Evolutionary conservation across 2,113 vertebrate genomes (phyloP), one percentile per base, ranked within the genome.

Genomic region (Drymodes brunneopygia): DNA sequence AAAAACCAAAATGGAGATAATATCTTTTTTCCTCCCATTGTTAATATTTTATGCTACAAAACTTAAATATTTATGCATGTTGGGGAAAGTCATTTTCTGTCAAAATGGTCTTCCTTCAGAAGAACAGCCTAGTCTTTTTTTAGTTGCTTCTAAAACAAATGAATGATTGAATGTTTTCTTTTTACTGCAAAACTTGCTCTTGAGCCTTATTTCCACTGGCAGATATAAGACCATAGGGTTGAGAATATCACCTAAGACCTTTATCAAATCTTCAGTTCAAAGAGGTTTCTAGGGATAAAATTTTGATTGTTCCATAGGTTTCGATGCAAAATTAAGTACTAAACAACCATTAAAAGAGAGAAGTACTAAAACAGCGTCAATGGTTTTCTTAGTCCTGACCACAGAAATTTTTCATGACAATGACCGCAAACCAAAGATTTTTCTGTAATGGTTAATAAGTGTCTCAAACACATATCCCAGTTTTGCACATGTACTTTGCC

Each of bases 21-120:
- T 50, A 50, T 58, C 3, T 45, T 85, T 71, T 75, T 86, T 40
- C 45, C 25, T 84, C 62, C 15, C 1, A 6, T 9, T 72, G 8
- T 92, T 75, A 95, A 92, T 73, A 83, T 92, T 93, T 94, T 38
- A 83, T 78, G 27, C 27, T 31, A 80, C 16, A 86, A 95, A 77
- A 48, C 10, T 86, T 66, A 83, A 94, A 93, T 84, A 95, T 92
- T 81, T 92, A 96, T 78, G 51, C 11, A 28, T 12, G 17, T 28
- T 62, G 23, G 45, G 18, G 75, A 79, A 87, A 83, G 38, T 66
- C 81, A 40, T 71, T 62, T 95, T 96, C 66, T 58, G 67, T 69
- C 54, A 82, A 61, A 93, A 79, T 53, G 4, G 9, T 44, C n/a
- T 92, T 23, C 6, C 25, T 88, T 78, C n/a, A 51, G 36, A 90